Evolutionary conservation across 2,113 vertebrate genomes (phyloP).

Genomic region (Rhinoderma darwinii): DNA sequence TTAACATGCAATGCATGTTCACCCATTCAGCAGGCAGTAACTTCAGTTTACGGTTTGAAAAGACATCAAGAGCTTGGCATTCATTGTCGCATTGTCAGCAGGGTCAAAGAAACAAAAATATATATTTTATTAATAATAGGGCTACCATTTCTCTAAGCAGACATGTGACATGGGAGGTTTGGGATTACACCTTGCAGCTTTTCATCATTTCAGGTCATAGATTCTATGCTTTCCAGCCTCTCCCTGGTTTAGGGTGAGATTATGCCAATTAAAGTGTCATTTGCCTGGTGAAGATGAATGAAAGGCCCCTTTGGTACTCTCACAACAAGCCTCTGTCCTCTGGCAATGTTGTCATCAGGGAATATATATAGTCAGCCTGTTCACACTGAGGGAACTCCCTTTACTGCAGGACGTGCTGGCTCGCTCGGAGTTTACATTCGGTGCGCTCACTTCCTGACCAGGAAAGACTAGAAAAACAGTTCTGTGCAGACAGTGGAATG

Average conservation of each 20-base stretch:
- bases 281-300: slow-evolving; percentile 50
- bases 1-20: background rate
- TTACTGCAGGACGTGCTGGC: slow-evolving; percentile 41
- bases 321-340: slow-evolving; percentile 53
- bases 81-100: background rate
- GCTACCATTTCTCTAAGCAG: background rate
- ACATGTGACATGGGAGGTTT: background rate
- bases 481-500: slow-evolving; percentile 36
- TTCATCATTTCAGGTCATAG: background rate
- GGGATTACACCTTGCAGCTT: background rate
- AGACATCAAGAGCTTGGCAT: background rate
- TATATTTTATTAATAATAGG: background rate
- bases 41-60: background rate
- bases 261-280: slow-evolving; percentile 17
- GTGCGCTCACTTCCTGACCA: slow-evolving; percentile 40
- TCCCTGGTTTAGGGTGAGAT: background rate
- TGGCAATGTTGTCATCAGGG: slow-evolving; percentile 37
- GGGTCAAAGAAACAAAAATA: background rate
- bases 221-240: background rate
- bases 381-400: slow-evolving; percentile 52
- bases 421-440: slow-evolving; percentile 33
- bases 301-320: slow-evolving; percentile 44
- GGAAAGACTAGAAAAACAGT: slow-evolving; percentile 28
- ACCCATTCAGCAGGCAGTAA: background rate
- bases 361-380: slow-evolving; percentile 39